Base-by-base conservation (phyloP, 2,113 vertebrate genomes). In the Anoplopoma fimbria region DNA sequence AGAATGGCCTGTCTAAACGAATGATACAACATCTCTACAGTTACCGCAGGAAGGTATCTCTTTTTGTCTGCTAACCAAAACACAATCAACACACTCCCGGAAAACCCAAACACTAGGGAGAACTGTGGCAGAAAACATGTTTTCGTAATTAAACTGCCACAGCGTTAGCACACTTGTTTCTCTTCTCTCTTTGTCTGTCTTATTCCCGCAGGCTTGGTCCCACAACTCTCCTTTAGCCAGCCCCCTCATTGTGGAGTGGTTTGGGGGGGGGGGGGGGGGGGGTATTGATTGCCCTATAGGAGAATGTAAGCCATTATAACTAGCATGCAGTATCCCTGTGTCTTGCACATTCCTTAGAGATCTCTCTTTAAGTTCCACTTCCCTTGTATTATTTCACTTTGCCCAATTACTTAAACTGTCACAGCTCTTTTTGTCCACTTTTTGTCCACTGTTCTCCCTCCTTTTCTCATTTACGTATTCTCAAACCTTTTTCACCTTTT, bases 111-210 rank as follows among this genome's bases (percentile, higher is more conserved):
- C 69, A 63, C 70, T 2, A 13, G 51, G 79, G 75, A 68, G 33
- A 49, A 49, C 51, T 69, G 71, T 33, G 34, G 71, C 49, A 72
- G 47, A 40, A 29, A 42, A 67, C 36, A 57, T 71, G 69, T 75
- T 71, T 77, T 81, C 79, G 51, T 82, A 75, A 84, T 78, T 78
- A 85, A 53, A 69, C 51, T 81, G 38, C 63, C 38, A 40, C 67
- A 69, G 57, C 9, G 38, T 70, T 31, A 58, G 40, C 45, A 42
- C 61, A 51, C 40, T 19, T 71, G 15, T 55, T 55, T 64, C 38
- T 25, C 31, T 15, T 78, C 12, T 25, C n/a, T 65, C 29, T 64
- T 8, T 62, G 8, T 25, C 17, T 79, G 25, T 68, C 6, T 7
- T 34, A 5, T 57, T 65, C 7, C 63, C 12, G 49, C 19, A 45